phyloP scores from a whole-genome alignment of 2,888 invertebrate genomes.

The Lithosia quadra region DNA sequence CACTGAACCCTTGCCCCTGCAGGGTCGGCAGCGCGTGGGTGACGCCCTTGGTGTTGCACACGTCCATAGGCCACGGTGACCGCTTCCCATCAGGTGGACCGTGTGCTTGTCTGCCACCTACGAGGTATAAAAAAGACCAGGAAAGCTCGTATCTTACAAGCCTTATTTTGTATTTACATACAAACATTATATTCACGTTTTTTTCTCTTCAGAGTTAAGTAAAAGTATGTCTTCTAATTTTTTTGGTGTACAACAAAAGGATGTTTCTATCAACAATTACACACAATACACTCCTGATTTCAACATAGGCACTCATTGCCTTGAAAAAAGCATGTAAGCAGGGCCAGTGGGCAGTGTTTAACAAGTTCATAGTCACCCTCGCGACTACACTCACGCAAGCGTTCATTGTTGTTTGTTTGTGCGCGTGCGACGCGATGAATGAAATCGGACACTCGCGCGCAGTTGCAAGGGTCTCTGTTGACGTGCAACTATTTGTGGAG shows the following conservation, averaged over 20 bases:
- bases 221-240: no score
- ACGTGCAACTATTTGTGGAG: conserved; percentile 15
- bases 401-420: conserved; percentile 50
- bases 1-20: no score
- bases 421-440: conserved; percentile 60
- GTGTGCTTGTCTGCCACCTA: no score
- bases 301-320: conserved; percentile 9
- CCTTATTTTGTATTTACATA: not conserved
- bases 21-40: no score
- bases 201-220: no score
- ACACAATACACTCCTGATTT: not conserved
- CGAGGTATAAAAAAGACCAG: no score
- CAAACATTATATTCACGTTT: not conserved
- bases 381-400: conserved; percentile 32
- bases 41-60: no score
- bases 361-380: conserved; percentile 56
- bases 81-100: no score
- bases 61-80: no score
- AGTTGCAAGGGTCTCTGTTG: conserved; percentile 3
- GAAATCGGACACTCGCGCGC: conserved; percentile 65
- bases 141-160: not conserved
- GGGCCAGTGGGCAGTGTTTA: conserved; percentile 26
- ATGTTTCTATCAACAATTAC: no score
- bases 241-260: no score
- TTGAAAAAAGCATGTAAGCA: conserved; percentile 26